Evolutionary conservation across 2,797 vertebrate species (phyloP).

Genomic region (Eremophila alpestris): DNA sequence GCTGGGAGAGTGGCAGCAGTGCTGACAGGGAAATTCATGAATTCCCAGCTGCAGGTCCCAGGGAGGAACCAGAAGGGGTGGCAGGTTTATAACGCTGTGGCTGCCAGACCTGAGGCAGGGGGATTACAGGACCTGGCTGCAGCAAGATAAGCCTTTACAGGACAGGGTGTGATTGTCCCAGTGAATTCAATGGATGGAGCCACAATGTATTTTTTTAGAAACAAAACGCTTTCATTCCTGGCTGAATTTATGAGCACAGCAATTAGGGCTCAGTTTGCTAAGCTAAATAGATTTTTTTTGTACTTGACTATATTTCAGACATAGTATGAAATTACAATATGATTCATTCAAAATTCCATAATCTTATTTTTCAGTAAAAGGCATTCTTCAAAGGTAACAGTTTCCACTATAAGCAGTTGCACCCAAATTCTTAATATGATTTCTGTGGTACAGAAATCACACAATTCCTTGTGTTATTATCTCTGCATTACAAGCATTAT

Average conservation of each 20-base stretch:
- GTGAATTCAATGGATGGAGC: background rate
- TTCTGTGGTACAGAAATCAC: background rate
- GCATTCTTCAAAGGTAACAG: background rate
- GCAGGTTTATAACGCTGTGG: background rate
- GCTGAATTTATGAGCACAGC: background rate
- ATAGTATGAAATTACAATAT: background rate
- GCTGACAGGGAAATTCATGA: background rate
- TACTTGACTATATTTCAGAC: background rate
- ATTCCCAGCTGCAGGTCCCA: background rate
- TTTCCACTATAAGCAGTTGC: background rate
- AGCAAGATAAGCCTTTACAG: background rate
- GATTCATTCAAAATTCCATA: background rate
- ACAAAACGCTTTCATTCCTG: background rate
- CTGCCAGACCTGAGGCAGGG: background rate
- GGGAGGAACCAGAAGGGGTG: background rate
- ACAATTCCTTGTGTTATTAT: background rate
- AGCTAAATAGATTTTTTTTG: background rate
- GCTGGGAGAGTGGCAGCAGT: too few species aligned
- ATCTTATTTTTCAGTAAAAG: background rate
- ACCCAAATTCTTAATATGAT: background rate
- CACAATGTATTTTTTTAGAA: background rate
- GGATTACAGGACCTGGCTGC: background rate
- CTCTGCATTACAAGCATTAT: background rate
- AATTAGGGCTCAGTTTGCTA: background rate
- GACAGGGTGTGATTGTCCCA: background rate